Conservation (phyloP, 2,113 vertebrate genomes). For the Dasyprocta punctata region DNA sequence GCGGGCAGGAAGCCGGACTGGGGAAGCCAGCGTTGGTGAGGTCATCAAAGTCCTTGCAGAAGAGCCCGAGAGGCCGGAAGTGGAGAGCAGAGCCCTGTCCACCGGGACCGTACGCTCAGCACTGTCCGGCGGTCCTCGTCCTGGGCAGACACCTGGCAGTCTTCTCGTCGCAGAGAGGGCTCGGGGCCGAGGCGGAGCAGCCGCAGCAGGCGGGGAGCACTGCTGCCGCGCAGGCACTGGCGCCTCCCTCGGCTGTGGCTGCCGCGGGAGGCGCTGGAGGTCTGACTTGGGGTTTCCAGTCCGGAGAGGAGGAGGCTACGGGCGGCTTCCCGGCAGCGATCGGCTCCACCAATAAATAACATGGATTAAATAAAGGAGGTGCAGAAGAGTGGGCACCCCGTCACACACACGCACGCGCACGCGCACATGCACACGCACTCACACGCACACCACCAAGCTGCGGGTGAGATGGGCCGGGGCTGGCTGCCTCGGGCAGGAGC, state of each 20-base stretch:
- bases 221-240: slow-evolving; percentile 47
- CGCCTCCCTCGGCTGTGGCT: slow-evolving; percentile 17
- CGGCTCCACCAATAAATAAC: slow-evolving; percentile 87
- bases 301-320: slow-evolving; percentile 43
- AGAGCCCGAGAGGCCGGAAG: not conserved
- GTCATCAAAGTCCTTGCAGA: slow-evolving; percentile 39
- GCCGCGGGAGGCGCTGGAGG: not conserved
- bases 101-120: not conserved
- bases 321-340: not conserved
- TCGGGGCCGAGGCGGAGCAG: not conserved
- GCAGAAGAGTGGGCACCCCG: slow-evolving; percentile 38
- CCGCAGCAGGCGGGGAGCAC: not conserved
- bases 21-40: not conserved
- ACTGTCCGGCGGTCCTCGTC: not conserved
- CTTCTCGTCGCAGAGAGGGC: slow-evolving; percentile 27
- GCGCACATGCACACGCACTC: slow-evolving; percentile 1
- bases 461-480: slow-evolving; percentile 63
- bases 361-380: slow-evolving; percentile 87
- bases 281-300: not conserved
- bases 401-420: not conserved
- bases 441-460: slow-evolving; percentile 59
- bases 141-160: not conserved
- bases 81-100: not conserved
- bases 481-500: slow-evolving; percentile 20
- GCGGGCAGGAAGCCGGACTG: not conserved